Conservation (phyloP, 2,113 vertebrate genomes). For the Beaufortia kweichowensis region DNA sequence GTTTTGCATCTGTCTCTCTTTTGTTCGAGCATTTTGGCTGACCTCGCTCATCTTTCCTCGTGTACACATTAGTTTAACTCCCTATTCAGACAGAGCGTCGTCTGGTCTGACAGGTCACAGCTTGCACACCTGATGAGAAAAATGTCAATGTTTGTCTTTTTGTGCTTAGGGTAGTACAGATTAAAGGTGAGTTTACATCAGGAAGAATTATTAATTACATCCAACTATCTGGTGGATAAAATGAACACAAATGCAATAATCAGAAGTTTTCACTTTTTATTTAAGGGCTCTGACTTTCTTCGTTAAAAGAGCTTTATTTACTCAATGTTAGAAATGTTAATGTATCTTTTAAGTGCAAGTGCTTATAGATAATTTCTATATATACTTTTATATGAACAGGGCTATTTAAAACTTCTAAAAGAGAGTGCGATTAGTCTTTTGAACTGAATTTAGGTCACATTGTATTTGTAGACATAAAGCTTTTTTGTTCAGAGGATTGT, state of each 20-base stretch:
- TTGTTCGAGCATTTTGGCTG: constrained; percentile 58
- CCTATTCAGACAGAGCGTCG: constrained; percentile 49
- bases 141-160: too few relatives aligned
- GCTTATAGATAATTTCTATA: too few relatives aligned
- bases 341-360: too few relatives aligned
- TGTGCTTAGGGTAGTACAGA: neutral
- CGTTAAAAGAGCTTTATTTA: too few relatives aligned
- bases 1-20: constrained; percentile 57
- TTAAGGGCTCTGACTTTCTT: too few relatives aligned
- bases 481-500: neutral
- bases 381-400: neutral
- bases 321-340: neutral
- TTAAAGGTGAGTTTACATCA: neutral
- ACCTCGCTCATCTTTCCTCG: constrained; percentile 40
- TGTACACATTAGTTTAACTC: constrained; percentile 57
- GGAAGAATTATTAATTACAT: too few relatives aligned
- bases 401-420: neutral
- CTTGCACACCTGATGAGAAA: neutral
- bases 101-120: constrained; percentile 51
- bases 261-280: too few relatives aligned
- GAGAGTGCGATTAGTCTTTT: neutral
- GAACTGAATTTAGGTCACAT: neutral
- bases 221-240: too few relatives aligned
- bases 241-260: too few relatives aligned
- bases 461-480: neutral